These are phyloP conservation scores for Chrysolina haemoptera DNA, from an alignment of 2,888 invertebrate genomes.

Conservation along the genomic window DNA sequence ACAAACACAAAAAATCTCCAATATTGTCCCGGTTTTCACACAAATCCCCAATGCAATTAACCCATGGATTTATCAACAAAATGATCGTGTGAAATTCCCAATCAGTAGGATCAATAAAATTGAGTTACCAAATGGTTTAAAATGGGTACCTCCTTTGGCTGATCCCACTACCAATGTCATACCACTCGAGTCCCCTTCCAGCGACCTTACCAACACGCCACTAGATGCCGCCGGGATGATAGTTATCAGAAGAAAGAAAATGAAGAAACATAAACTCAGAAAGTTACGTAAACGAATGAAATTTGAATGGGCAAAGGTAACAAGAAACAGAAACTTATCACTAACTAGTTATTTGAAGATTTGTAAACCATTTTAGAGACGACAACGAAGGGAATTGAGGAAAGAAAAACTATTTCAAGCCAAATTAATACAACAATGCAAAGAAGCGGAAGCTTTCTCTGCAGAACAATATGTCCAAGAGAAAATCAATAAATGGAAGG, in stretches of 20 bases:
- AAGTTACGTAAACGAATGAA: conserved; percentile 87
- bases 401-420: conserved; percentile 87
- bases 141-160: conserved; percentile 54
- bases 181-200: conserved; percentile 58
- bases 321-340: conserved; percentile 28
- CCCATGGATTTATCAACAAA: conserved; percentile 64
- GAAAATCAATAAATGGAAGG: conserved; percentile 72
- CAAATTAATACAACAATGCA: conserved; percentile 78
- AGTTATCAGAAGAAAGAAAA: conserved; percentile 85
- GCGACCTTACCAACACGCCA: conserved; percentile 69
- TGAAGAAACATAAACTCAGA: conserved; percentile 88
- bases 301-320: conserved; percentile 80
- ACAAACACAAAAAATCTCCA: conserved; percentile 8
- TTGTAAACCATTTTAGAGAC: conserved; percentile 68
- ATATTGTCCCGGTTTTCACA: conserved; percentile 1
- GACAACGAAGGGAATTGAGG: conserved; percentile 78
- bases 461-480: conserved; percentile 81
- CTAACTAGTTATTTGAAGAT: not conserved
- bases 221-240: conserved; percentile 83
- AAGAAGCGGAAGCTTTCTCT: conserved; percentile 82
- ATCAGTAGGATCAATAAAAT: conserved; percentile 50
- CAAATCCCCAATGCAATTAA: conserved; percentile 45
- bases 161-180: conserved; percentile 50
- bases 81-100: conserved; percentile 60
- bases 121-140: conserved; percentile 60